Base-by-base conservation (phyloP, 2,888 invertebrate species). In the Teleogryllus oceanicus region DNA sequence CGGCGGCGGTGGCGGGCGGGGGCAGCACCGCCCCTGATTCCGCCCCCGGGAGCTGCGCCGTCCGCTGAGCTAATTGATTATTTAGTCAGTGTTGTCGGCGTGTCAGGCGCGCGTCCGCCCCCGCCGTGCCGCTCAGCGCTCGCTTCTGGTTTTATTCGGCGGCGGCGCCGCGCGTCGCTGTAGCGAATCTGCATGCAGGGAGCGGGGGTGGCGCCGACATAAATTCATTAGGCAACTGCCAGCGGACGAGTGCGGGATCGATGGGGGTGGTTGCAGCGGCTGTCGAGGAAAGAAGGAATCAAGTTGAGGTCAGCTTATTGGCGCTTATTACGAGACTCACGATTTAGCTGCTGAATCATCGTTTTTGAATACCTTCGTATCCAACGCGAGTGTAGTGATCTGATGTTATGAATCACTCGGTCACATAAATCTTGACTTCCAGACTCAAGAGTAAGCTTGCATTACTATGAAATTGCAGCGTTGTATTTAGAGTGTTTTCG, bases 21-120 rank as follows among this genome's bases (percentile, higher is more conserved):
- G 16, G 13, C 62, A 13, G 62, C 62, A 5, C 62, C 62, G 16
- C 62, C 62, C 3, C 62, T 18, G 16, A n/a, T 62, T n/a, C 62
- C 62, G 62, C 16, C 62, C 62, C 62, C 16, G 13, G 16, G 13
- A 4, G n/a, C 62, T 62, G n/a, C 16, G 16, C 62, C 62, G 16
- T 62, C n/a, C 16, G n/a, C 16, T n/a, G 62, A 62, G 62, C 62
- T 62, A 62, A 62, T 62, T 62, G 62, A 62, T 62, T 62, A 62
- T 62, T 62, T 62, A 62, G 62, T 62, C 62, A 62, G 62, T 62
- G 62, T 62, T 62, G 62, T 62, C 62, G 62, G 62, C 62, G 62
- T 62, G 62, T 62, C 62, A 62, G 62, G 8, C n/a, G 16, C 62
- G 62, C 62, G 62, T 62, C 62, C 62, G 62, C 37, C 37, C 37